phyloP scores from a whole-genome alignment of 2,888 invertebrate species.

The Callimorpha dominula region DNA sequence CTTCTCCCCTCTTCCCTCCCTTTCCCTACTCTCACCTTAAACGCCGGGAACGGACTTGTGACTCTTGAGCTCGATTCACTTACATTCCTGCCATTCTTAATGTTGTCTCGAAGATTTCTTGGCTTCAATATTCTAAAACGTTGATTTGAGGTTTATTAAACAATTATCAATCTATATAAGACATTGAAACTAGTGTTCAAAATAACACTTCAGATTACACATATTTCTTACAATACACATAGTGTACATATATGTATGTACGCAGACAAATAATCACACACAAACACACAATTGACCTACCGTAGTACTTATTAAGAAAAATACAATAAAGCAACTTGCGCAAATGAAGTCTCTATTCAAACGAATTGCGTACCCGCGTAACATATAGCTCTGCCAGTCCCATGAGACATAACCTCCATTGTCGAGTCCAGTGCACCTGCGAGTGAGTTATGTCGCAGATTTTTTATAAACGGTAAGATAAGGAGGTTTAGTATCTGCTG shows the following conservation, averaged over 20 bases:
- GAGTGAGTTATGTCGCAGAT: slow-evolving; percentile 50
- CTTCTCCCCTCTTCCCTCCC: too few relatives aligned
- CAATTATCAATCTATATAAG: too few relatives aligned
- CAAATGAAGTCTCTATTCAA: slow-evolving; percentile 43
- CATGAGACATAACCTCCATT: slow-evolving; percentile 46
- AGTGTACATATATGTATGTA: not conserved
- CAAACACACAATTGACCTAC: not conserved
- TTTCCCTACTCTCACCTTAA: too few relatives aligned
- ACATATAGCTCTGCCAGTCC: slow-evolving; percentile 45
- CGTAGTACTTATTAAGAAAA: slow-evolving; percentile 1
- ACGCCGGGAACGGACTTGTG: too few relatives aligned
- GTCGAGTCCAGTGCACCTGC: slow-evolving; percentile 53
- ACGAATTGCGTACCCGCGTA: slow-evolving; percentile 33
- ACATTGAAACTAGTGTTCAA: too few relatives aligned
- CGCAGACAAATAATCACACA: not conserved
- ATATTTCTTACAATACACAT: not conserved
- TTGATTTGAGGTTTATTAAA: too few relatives aligned
- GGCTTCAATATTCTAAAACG: too few relatives aligned
- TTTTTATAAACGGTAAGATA: slow-evolving; percentile 48
- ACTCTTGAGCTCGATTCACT: too few relatives aligned
- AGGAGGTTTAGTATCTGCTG: slow-evolving; percentile 46
- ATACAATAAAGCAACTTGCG: slow-evolving; percentile 6
- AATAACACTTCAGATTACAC: too few relatives aligned
- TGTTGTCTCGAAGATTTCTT: too few relatives aligned
- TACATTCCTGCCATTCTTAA: too few relatives aligned